Base-by-base conservation (phyloP, 2,888 invertebrate genomes). In the Lycia hirtaria region DNA sequence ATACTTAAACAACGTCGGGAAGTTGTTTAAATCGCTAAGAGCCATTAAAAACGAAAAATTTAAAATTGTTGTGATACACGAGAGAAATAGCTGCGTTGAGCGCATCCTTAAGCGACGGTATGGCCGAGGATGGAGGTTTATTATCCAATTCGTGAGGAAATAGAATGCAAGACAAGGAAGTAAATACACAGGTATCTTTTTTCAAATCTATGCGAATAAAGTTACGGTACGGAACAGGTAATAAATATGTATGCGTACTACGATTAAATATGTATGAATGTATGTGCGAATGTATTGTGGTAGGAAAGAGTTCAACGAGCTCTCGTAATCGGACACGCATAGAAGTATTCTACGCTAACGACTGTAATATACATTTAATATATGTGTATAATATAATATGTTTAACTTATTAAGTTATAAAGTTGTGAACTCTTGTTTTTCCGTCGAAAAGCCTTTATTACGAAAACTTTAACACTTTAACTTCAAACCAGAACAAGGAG, bases 401-500 rank as follows among this genome's bases (percentile, higher is more conserved):
- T n/a, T n/a, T n/a, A n/a, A n/a, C n/a, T n/a, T n/a, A n/a, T n/a
- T n/a, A n/a, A n/a, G n/a, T n/a, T 32, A 1, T 5, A 33, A 15
- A 15, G 33, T 15, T 33, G 3, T 17, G 17, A 9, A 17, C 9
- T n/a, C 17, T 5, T 15, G 33, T 9, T 15, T 2, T 5, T 12
- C 10, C 2, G n/a, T n/a, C n/a, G n/a, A n/a, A n/a, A n/a, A n/a
- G n/a, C n/a, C n/a, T n/a, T n/a, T n/a, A n/a, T n/a, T n/a, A n/a
- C n/a, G n/a, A n/a, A n/a, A n/a, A n/a, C n/a, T n/a, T n/a, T n/a
- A n/a, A n/a, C n/a, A 53, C 33, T 14, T 30, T 28, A 28, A 57
- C 57, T 60, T 56, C 59, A 57, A 67, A 65, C 62, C 51, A 62
- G 65, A 65, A 60, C 52, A 20, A 52, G 17, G 61, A 48, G 38